A percentile compares a stretch with the other conserved stretches of the same genome.
phyloP scores from a whole-genome alignment of 1,140 invertebrate species.

The Drosophila elegans region DNA sequence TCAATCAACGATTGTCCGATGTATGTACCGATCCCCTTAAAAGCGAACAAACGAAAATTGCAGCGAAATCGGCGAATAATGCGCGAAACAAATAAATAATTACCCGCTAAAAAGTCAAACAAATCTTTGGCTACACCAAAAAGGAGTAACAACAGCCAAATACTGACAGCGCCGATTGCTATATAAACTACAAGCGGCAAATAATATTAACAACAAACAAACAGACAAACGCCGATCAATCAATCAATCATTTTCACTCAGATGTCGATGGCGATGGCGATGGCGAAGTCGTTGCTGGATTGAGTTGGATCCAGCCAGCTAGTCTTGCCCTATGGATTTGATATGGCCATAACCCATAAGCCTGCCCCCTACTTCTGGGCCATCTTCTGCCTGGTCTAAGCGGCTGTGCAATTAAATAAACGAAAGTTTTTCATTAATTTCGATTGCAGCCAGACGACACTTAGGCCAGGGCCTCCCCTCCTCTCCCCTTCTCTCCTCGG shows the following conservation, averaged over 20 bases:
- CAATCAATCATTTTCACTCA: constrained; percentile 82
- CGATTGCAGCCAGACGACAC: constrained; percentile 73
- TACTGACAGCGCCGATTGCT: constrained; percentile 36
- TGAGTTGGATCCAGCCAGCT: constrained; percentile 38
- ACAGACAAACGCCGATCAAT: constrained; percentile 64
- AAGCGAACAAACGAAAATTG: constrained; percentile 67
- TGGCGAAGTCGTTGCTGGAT: constrained; percentile 29
- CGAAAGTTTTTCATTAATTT: constrained; percentile 82
- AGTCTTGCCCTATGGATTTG: constrained; percentile 77
- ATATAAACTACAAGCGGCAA: constrained; percentile 25
- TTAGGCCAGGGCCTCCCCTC: constrained; percentile 44
- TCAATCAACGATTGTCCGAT: constrained; percentile 40
- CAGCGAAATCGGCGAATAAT: constrained; percentile 67
- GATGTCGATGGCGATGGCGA: constrained; percentile 64
- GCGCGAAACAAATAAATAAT: constrained; percentile 69
- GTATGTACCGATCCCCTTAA: constrained; percentile 50
- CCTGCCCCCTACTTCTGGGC: constrained; percentile 47
- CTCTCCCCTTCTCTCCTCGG: not conserved
- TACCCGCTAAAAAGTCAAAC: constrained; percentile 67
- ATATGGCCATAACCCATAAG: constrained; percentile 78
- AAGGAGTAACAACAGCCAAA: constrained; percentile 73
- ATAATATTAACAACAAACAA: constrained; percentile 34
- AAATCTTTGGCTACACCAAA: constrained; percentile 71
- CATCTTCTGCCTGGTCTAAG: constrained; percentile 39
- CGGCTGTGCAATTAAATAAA: constrained; percentile 79